Percentiles rank a stretch among this genome's conserved stretches.
Evolutionary conservation across 2,797 vertebrate genomes (phyloP).

Genomic region (Syndactyla subalaris): DNA sequence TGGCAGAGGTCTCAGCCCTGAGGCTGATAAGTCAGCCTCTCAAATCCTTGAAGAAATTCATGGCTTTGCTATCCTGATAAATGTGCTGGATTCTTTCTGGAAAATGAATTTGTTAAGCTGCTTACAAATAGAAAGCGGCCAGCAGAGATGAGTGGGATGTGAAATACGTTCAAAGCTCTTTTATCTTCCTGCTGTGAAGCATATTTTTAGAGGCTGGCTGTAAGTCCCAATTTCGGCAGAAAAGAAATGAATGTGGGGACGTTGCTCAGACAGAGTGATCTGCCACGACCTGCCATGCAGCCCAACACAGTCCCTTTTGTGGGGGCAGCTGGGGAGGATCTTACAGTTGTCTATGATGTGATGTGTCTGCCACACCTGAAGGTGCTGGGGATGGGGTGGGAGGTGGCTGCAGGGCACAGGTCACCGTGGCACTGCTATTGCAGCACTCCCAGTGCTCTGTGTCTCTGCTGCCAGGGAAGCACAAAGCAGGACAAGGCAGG

Average conservation of each 20-base stretch:
- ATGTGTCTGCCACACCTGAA: background rate
- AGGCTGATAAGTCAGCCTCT: background rate
- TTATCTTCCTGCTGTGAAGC: background rate
- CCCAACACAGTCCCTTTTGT: background rate
- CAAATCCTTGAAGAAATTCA: background rate
- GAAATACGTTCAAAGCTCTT: background rate
- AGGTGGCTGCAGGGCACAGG: background rate
- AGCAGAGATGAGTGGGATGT: background rate
- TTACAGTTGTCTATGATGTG: accelerated
- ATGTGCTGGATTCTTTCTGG: background rate
- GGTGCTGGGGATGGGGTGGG: background rate
- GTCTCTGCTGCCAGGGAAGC: background rate
- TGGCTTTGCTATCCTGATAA: background rate
- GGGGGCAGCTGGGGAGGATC: background rate
- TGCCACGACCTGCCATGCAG: accelerated
- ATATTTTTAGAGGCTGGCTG: background rate
- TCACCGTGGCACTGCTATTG: background rate
- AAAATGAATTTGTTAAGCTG: background rate
- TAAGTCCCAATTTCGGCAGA: background rate
- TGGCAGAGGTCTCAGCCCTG: constrained; percentile 6
- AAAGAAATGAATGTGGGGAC: background rate
- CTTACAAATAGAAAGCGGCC: background rate
- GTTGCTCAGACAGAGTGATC: background rate
- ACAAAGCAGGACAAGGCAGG: accelerated
- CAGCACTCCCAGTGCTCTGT: background rate